Conservation (phyloP, 2,113 vertebrate species). For the Notothenia coriiceps region DNA sequence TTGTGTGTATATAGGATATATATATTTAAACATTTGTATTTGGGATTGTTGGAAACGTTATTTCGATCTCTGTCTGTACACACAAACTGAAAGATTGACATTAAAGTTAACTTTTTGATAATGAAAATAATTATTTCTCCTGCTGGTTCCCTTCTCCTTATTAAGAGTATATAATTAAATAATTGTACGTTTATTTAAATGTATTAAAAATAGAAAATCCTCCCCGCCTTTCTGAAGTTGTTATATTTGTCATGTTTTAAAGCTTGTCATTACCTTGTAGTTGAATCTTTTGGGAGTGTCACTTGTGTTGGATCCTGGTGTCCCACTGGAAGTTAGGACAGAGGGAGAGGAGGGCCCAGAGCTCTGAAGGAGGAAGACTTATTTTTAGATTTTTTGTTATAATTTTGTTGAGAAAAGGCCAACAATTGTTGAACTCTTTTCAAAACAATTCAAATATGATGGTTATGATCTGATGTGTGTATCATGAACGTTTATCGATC, state of each 20-base stretch:
- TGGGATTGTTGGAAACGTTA: too few relatives aligned
- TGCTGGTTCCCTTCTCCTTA: too few relatives aligned
- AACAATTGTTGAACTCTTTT: not conserved
- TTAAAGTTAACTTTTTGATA: too few relatives aligned
- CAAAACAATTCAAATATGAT: not conserved
- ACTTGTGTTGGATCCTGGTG: slow-evolving; percentile 68
- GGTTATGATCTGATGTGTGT: not conserved
- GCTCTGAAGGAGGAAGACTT: slow-evolving; percentile 48
- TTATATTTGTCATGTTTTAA: not conserved
- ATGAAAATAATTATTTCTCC: too few relatives aligned
- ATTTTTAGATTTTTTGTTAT: not conserved
- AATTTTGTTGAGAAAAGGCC: not conserved
- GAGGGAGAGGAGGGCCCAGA: slow-evolving; percentile 75
- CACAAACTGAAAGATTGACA: too few relatives aligned
- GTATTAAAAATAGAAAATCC: too few relatives aligned
- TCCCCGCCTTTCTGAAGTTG: not conserved
- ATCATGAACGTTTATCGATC: not conserved
- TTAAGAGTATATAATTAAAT: too few relatives aligned
- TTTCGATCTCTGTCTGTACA: too few relatives aligned
- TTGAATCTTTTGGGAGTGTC: slow-evolving; percentile 73
- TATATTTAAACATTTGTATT: too few relatives aligned
- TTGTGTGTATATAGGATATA: too few relatives aligned
- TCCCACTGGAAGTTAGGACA: slow-evolving; percentile 56
- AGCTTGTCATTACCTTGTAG: slow-evolving; percentile 75
- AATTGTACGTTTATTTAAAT: too few relatives aligned